phyloP scores from a whole-genome alignment of 92 coral and sea anemone species.

The Metridium senile region DNA sequence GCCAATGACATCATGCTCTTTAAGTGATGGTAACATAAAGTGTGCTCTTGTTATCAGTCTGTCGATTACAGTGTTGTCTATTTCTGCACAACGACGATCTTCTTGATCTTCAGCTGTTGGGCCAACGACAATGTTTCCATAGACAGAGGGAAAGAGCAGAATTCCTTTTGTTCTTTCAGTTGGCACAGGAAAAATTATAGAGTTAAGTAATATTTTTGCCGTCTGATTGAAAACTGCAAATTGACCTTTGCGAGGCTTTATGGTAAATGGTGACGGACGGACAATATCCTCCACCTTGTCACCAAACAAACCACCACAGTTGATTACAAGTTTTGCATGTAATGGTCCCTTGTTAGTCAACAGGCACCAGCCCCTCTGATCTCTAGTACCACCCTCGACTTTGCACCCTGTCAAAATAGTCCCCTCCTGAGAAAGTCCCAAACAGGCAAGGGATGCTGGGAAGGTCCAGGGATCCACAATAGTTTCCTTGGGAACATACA shows the following conservation, averaged over 20 bases:
- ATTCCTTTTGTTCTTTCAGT: constrained; percentile 72
- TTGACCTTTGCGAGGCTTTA: constrained; percentile 83
- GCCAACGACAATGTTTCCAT: constrained; percentile 73
- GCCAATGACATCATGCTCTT: constrained; percentile 57
- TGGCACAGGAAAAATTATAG: constrained; percentile 76
- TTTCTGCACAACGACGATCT: constrained; percentile 56
- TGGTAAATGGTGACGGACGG: constrained; percentile 68
- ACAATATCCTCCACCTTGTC: constrained; percentile 58
- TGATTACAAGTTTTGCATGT: constrained; percentile 64
- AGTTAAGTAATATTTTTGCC: constrained; percentile 48
- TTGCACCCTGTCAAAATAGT: constrained; percentile 47
- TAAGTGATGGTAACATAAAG: constrained; percentile 49
- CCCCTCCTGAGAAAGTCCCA: constrained; percentile 53
- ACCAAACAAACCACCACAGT: constrained; percentile 82
- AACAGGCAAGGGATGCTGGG: constrained; percentile 61
- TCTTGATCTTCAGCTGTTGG: constrained; percentile 84
- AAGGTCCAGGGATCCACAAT: constrained; percentile 77
- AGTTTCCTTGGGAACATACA: constrained; percentile 64
- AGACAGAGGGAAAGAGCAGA: constrained; percentile 63
- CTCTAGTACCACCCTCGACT: constrained; percentile 40
- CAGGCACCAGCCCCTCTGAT: constrained; percentile 55
- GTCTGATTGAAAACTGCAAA: constrained; percentile 74
- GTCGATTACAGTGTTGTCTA: constrained; percentile 47
- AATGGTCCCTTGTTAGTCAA: constrained; percentile 47
- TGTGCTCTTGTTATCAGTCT: constrained; percentile 46